Evolutionary conservation across 1,140 invertebrate species (phyloP).

Genomic region (Tetramorium alpestre): DNA sequence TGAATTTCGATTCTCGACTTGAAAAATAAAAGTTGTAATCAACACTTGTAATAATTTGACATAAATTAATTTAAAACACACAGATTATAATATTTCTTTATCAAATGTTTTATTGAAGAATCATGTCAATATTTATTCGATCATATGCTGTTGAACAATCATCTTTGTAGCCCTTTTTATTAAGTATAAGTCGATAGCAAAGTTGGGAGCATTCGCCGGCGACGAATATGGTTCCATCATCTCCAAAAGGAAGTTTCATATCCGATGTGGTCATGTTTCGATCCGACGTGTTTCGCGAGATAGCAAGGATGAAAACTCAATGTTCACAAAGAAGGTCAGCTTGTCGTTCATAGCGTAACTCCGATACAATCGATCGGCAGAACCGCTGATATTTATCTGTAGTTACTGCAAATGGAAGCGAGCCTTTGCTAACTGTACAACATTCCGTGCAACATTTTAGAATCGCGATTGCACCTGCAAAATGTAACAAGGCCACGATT

Average conservation of each 20-base stretch:
- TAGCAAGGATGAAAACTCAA: slow-evolving; percentile 18
- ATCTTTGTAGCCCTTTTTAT: neutral
- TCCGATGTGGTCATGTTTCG: slow-evolving; percentile 62
- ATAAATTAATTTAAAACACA: neutral
- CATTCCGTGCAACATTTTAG: slow-evolving; percentile 10
- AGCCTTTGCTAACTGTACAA: neutral
- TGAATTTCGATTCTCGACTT: neutral
- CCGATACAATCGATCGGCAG: slow-evolving; percentile 28
- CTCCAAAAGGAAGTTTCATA: slow-evolving; percentile 71
- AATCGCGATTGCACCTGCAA: slow-evolving; percentile 7
- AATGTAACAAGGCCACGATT: slow-evolving; percentile 6
- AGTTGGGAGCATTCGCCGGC: neutral
- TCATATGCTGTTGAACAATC: neutral
- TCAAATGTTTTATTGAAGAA: neutral
- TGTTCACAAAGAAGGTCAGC: slow-evolving; percentile 43
- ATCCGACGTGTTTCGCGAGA: slow-evolving; percentile 5
- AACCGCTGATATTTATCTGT: slow-evolving; percentile 44
- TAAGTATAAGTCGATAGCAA: neutral
- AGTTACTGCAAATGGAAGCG: slow-evolving; percentile 38
- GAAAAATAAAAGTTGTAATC: neutral
- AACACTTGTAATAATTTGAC: neutral
- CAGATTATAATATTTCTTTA: neutral
- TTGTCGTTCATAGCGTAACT: slow-evolving; percentile 15
- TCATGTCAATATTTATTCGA: neutral
- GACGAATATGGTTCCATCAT: slow-evolving; percentile 34